Evolutionary conservation across 2,888 invertebrate genomes (phyloP).

Genomic region (Parochlus steinenii): DNA sequence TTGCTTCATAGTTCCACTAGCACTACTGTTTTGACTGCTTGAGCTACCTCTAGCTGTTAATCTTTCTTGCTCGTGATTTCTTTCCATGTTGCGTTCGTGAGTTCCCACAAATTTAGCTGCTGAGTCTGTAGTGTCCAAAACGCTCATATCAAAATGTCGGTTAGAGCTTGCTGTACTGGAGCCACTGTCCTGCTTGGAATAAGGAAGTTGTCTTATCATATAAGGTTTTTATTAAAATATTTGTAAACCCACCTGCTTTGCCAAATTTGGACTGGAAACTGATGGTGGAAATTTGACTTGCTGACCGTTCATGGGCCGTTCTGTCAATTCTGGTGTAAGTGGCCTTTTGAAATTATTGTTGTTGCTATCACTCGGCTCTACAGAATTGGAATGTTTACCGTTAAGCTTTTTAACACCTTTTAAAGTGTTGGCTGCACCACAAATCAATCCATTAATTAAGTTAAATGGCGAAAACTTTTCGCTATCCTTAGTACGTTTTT

Average conservation of each 20-base stretch:
- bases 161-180: neutral
- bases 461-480: slow-evolving; percentile 20
- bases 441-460: slow-evolving; percentile 20
- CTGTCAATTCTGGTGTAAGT: slow-evolving; percentile 4
- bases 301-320: too few relatives aligned
- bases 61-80: slow-evolving; percentile 14
- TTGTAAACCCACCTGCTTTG: too few relatives aligned
- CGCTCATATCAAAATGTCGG: too few relatives aligned
- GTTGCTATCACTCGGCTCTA: neutral
- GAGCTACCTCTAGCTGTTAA: slow-evolving; percentile 4
- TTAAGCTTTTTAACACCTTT: slow-evolving; percentile 12
- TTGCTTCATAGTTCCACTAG: slow-evolving; percentile 1
- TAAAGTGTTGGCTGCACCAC: slow-evolving; percentile 19
- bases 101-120: neutral
- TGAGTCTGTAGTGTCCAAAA: slow-evolving; percentile 8
- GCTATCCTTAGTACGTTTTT: slow-evolving; percentile 16
- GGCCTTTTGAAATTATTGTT: slow-evolving; percentile 1
- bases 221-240: too few relatives aligned
- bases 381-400: neutral
- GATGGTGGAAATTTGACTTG: slow-evolving; percentile 10
- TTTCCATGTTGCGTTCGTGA: slow-evolving; percentile 14
- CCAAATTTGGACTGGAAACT: slow-evolving; percentile 10
- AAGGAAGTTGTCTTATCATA: slow-evolving; percentile 5
- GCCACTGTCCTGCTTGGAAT: neutral
- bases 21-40: slow-evolving; percentile 6